A percentile compares a stretch with the other conserved stretches of the same genome.
Conservation (phyloP, 2,888 invertebrate species). For the Stomorhina lunata region DNA sequence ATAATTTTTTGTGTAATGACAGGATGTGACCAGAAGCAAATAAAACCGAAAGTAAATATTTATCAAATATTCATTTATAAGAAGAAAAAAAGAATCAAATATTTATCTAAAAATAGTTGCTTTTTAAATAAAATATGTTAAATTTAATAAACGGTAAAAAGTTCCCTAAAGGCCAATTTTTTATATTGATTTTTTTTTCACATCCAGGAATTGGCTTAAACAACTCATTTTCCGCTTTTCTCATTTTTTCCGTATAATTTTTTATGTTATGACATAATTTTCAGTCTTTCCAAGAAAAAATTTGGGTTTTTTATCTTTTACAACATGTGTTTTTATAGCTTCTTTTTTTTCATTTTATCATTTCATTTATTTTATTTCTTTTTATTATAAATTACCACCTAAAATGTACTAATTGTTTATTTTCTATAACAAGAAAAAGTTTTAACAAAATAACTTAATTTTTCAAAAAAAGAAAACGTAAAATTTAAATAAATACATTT, state of each 20-base stretch:
- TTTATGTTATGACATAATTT: neutral
- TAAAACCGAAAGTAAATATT: too few species aligned
- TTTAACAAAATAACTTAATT: slow-evolving; percentile 15
- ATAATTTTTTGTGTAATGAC: too few species aligned
- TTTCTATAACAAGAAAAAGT: slow-evolving; percentile 10
- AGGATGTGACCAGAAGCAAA: too few species aligned
- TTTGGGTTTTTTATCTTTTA: slow-evolving; percentile 46
- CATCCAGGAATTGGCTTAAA: slow-evolving; percentile 47
- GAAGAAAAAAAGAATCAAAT: too few species aligned
- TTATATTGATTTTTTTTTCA: neutral
- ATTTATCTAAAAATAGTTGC: too few species aligned
- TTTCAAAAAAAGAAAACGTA: slow-evolving; percentile 9
- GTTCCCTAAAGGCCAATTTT: neutral
- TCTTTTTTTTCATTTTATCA: neutral
- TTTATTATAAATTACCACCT: slow-evolving; percentile 53
- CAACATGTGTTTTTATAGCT: slow-evolving; percentile 54
- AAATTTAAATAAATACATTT: neutral
- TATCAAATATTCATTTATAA: too few species aligned
- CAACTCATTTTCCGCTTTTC: slow-evolving; percentile 49
- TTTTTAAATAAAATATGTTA: too few species aligned
- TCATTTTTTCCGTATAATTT: neutral
- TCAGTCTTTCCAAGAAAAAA: neutral
- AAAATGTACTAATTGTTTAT: slow-evolving; percentile 61
- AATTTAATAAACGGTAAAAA: too few species aligned
- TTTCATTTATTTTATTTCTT: slow-evolving; percentile 6